Percentiles rank a stretch among this genome's conserved stretches.
Conservation (phyloP, 1,140 invertebrate species). For the Brachionus sp. region DNA sequence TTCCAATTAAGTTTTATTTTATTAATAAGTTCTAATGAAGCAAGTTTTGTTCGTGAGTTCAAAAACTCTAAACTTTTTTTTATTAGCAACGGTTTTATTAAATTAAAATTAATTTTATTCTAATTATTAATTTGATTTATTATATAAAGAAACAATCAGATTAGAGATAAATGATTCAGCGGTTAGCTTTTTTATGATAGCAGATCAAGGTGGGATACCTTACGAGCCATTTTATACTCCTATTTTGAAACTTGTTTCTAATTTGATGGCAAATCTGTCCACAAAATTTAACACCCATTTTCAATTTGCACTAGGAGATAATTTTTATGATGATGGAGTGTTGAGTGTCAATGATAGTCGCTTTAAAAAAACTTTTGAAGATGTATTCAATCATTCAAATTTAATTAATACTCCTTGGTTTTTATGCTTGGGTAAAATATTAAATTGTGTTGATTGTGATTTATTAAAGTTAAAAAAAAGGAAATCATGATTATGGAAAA, state of each 20-base stretch:
- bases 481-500: background rate
- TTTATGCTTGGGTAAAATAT: background rate
- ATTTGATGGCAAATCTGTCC: slow-evolving; percentile 53
- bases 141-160: background rate
- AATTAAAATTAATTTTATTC: background rate
- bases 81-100: background rate
- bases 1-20: background rate
- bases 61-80: background rate
- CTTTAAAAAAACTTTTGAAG: slow-evolving; percentile 35
- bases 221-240: slow-evolving; percentile 53
- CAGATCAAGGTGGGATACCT: slow-evolving; percentile 59
- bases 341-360: slow-evolving; percentile 24
- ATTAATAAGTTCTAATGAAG: background rate
- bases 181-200: slow-evolving; percentile 51
- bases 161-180: background rate
- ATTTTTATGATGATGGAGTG: slow-evolving; percentile 45
- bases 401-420: background rate
- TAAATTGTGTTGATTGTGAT: background rate
- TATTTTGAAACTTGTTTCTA: slow-evolving; percentile 52
- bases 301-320: slow-evolving; percentile 52
- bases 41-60: background rate
- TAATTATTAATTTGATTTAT: background rate
- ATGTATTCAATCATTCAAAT: background rate
- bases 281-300: slow-evolving; percentile 50
- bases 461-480: background rate